Base-by-base conservation (phyloP, 2,888 invertebrate species). In the Neoascia interrupta region DNA sequence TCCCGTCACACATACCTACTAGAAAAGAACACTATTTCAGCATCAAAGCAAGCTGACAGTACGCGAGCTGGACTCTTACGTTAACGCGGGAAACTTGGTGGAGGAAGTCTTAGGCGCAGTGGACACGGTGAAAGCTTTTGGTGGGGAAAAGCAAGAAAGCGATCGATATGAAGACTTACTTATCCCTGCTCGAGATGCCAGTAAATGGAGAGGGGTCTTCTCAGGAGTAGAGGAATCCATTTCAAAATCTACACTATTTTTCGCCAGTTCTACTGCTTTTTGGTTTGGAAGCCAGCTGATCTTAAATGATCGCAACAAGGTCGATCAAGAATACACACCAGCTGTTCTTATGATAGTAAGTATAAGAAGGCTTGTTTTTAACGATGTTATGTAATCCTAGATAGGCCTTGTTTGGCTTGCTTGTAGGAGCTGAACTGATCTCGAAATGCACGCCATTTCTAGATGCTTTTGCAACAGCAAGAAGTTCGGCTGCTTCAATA, bases 251-350 rank as follows among this genome's bases (percentile, higher is more conserved):
- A 91, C 94, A 80, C 92, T 94, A 58, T 95, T 93, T 84, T 90
- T 92, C 23, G 92, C 93, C 6, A 93, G 93, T 84, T 92, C 94
- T 0, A 87, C 94, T 0, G 91, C 94, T 0, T 95, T 95, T 86
- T 95, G 94, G 93, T 95, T 94, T 84, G 95, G 95, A 0, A 92
- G 94, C 0, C 90, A 91, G 49, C 89, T 95, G 13, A 93, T 95
- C 53, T 84, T 94, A 36, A 90, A 92, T 0, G 92, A 92, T 85
- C 90, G 92, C 8, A 87, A 89, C 0, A 89, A 91, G 43, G 88
- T 86, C 0, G 84, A 87, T 5, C 92, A 92, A 0, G 88, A 91
- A 4, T 94, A 94, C 82, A 93, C 92, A 0, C 91, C 94, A 0
- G 93, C 92, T 0, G 92, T 92, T 0, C 88, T 94, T 18, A 92